phyloP scores from a whole-genome alignment of 2,888 invertebrate genomes.

The Caenorhabditis drosophilae region DNA sequence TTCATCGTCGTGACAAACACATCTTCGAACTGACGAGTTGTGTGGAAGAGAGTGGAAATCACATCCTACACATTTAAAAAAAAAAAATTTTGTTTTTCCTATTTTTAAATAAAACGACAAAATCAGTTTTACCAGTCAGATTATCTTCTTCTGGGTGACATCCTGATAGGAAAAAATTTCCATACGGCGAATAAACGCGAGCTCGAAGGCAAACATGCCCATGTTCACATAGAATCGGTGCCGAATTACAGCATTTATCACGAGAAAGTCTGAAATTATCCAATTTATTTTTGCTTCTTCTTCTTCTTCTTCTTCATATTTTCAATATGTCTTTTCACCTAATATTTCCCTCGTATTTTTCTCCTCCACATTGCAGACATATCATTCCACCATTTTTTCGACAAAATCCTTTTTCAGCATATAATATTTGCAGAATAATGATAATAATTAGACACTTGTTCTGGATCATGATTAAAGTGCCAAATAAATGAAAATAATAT shows the following conservation, averaged over 20 bases:
- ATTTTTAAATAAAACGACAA: too few species aligned
- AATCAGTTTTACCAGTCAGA: conserved; percentile 32
- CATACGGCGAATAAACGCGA: conserved; percentile 38
- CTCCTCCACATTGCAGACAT: conserved; percentile 45
- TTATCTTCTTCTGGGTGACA: conserved; percentile 46
- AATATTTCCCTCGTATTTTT: conserved; percentile 38
- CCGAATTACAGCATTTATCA: conserved; percentile 38
- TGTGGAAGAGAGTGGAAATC: conserved; percentile 37
- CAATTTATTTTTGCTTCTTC: neutral
- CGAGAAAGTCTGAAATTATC: conserved; percentile 33
- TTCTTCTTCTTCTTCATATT: neutral
- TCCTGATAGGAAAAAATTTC: conserved; percentile 46
- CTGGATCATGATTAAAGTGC: too few species aligned
- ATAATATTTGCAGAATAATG: too few species aligned
- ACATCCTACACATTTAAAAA: too few species aligned
- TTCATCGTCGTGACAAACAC: conserved; percentile 38
- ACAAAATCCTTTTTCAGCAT: too few species aligned
- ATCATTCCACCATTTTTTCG: conserved; percentile 11
- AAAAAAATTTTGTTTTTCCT: too few species aligned
- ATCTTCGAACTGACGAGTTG: conserved; percentile 47
- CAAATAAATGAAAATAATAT: too few species aligned
- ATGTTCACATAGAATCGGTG: conserved; percentile 23
- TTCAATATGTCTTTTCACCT: conserved; percentile 10
- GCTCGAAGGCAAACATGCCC: conserved; percentile 43
- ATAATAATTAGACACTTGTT: too few species aligned